phyloP scores from a whole-genome alignment of 2,797 vertebrate genomes.

The Arrhamphus sclerolepis region DNA sequence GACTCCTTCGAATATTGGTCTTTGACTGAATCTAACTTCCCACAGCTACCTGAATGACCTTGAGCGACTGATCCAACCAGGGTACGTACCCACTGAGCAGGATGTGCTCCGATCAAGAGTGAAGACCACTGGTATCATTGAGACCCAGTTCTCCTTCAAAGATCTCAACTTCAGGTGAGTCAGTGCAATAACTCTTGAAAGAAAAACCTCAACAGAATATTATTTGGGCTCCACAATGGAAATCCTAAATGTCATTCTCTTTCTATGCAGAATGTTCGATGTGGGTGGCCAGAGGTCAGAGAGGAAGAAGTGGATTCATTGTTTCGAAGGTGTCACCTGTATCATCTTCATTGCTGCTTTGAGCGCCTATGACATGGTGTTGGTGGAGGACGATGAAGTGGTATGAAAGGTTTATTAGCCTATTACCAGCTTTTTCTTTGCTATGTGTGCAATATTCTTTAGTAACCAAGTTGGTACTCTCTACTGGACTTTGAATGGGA shows the following conservation, averaged over 20 bases:
- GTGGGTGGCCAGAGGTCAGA: constrained; percentile 98
- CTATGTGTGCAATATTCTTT: neutral
- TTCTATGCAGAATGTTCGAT: constrained; percentile 91
- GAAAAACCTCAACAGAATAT: neutral
- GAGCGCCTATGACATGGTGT: constrained; percentile 98
- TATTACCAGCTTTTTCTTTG: neutral
- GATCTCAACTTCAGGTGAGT: constrained; percentile 95
- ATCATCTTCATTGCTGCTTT: constrained; percentile 98
- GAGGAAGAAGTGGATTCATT: constrained; percentile 99
- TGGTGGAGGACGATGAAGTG: constrained; percentile 99
- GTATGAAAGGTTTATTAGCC: constrained; percentile 70
- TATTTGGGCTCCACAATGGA: neutral
- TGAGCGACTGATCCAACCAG: constrained; percentile 89
- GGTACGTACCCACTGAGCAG: constrained; percentile 96
- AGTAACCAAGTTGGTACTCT: neutral
- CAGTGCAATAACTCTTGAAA: neutral
- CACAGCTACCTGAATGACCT: constrained; percentile 93
- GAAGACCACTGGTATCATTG: constrained; percentile 98
- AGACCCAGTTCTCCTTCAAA: constrained; percentile 93
- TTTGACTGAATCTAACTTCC: neutral
- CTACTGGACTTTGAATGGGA: neutral
- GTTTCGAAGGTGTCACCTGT: constrained; percentile 97
- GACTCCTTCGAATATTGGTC: neutral
- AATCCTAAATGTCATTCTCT: neutral
- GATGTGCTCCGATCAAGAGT: constrained; percentile 95